Evolutionary conservation across 2,888 invertebrate species (phyloP).

Genomic region (Macrosoma leucophasiata): DNA sequence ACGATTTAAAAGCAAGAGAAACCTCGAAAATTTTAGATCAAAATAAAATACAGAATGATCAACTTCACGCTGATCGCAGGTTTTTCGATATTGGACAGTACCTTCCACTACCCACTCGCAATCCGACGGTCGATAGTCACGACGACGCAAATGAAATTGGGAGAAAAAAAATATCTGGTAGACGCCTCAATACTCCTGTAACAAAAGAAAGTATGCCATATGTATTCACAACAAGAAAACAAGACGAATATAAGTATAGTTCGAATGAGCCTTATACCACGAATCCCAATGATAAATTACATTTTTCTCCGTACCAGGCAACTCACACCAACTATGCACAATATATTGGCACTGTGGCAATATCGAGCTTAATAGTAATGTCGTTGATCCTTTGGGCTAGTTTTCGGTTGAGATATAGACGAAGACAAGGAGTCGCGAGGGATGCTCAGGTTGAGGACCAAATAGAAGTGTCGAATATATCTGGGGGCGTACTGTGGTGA

Average conservation of each 20-base stretch:
- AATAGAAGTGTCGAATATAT: constrained; percentile 79
- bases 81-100: constrained; percentile 45
- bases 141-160: constrained; percentile 28
- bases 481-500: constrained; percentile 83
- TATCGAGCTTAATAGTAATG: constrained; percentile 71
- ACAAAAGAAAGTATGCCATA: constrained; percentile 31
- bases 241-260: constrained; percentile 35
- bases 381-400: constrained; percentile 73
- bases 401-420: constrained; percentile 56
- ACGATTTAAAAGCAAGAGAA: constrained; percentile 42
- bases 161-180: constrained; percentile 45
- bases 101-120: constrained; percentile 30
- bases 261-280: constrained; percentile 35
- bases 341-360: constrained; percentile 74
- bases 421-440: constrained; percentile 45
- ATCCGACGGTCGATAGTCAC: constrained; percentile 35
- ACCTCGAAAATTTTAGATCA: constrained; percentile 51
- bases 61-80: constrained; percentile 47
- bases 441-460: constrained; percentile 54
- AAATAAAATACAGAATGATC: constrained; percentile 52
- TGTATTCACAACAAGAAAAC: constrained; percentile 31
- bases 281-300: constrained; percentile 49
- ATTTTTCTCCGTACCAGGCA: constrained; percentile 56
- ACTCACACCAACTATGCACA: constrained; percentile 47
- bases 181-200: constrained; percentile 54